Base-by-base conservation (phyloP, 1,140 invertebrate species). In the Ladona fulva region DNA sequence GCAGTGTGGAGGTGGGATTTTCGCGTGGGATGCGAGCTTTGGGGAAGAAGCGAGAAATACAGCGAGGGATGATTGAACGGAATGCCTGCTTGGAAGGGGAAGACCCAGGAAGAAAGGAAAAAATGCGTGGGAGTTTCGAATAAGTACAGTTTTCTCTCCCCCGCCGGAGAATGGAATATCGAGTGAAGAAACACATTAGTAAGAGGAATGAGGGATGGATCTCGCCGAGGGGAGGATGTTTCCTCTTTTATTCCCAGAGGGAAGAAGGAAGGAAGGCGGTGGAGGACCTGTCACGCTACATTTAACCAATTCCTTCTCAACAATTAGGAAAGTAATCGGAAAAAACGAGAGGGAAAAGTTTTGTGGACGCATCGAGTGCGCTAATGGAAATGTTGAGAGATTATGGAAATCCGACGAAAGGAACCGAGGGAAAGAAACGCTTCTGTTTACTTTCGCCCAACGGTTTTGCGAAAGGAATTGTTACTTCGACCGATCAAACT, bases 251-350 rank as follows among this genome's bases (percentile, higher is more conserved):
- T 37, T 37, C 29, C 29, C 29, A 1, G 52, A 22, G 52, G 52
- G 52, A 22, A 12, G n/a, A 16, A 22, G 52, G n/a, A 16, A 22
- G 52, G 52, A 16, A 22, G 52, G 12, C 52, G 52, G 1, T 5
- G 3, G 14, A 22, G 52, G 52, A 66, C 16, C 16, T 66, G 16
- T 16, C 14, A 66, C n/a, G 52, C 52, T 66, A 66, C 52, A 66
- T 66, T 66, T 66, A 66, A 66, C n/a, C 52, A 22, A 22, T 22
- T 19, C 14, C 16, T 16, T 66, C 52, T 66, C 14, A 66, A 66
- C 52, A 66, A 66, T 66, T 66, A 66, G 16, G n/a, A 66, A 66
- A 66, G 52, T 66, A 66, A 66, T 66, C 52, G n/a, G 52, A 66
- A 66, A 66, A 66, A 52, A 10, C 19, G 44, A 52, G 10, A 66